These are phyloP conservation scores for Poeciliopsis prolifica DNA, from an alignment of 2,113 vertebrate species.

Conservation along the genomic window DNA sequence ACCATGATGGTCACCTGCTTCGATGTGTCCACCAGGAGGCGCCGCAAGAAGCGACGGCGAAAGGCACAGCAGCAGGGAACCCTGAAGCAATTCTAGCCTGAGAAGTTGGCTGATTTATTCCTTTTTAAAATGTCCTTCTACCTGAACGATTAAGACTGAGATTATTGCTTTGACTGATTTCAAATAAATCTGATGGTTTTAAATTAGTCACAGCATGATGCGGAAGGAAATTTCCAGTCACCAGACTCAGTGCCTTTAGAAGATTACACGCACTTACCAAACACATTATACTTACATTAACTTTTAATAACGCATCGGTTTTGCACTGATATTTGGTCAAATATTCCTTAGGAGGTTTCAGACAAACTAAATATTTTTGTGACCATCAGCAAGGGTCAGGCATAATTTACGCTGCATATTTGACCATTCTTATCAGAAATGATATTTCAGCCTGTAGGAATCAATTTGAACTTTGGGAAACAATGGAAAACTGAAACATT, in stretches of 20 bases:
- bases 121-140: not conserved
- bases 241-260: not conserved
- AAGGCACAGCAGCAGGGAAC: slow-evolving; percentile 19
- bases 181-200: slow-evolving; percentile 1
- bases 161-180: not conserved
- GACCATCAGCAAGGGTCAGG: no score
- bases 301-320: not conserved
- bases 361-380: no score
- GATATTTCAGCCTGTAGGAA: no score
- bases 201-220: not conserved
- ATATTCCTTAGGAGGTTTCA: no score
- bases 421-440: no score
- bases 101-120: not conserved
- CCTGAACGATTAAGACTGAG: not conserved
- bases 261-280: not conserved
- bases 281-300: not conserved
- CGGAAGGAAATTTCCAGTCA: not conserved
- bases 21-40: slow-evolving; percentile 82
- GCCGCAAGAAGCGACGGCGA: slow-evolving; percentile 61
- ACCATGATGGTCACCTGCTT: slow-evolving; percentile 94
- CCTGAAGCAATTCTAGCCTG: slow-evolving; percentile 26
- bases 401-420: no score
- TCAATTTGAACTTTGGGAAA: no score
- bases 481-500: no score
- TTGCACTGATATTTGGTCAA: no score